Conservation (phyloP, 1,140 invertebrate species). For the Drosophila bifasciata region DNA sequence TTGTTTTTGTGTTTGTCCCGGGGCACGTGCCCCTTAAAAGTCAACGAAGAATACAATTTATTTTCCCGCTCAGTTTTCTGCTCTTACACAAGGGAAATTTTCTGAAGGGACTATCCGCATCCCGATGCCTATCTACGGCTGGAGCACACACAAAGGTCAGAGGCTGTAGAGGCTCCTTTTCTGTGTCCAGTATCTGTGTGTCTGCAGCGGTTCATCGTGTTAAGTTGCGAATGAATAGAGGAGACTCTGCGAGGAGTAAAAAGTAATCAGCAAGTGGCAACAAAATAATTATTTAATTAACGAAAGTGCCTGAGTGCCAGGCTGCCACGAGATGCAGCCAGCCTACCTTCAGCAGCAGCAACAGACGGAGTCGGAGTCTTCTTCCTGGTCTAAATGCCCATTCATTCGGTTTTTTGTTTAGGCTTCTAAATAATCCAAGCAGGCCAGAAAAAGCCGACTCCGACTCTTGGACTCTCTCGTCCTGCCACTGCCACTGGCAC, state of each 20-base stretch:
- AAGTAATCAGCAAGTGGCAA: constrained; percentile 78
- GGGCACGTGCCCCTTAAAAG: constrained; percentile 34
- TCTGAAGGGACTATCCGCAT: constrained; percentile 1
- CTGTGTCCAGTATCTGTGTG: constrained; percentile 4
- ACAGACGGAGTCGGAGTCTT: not conserved
- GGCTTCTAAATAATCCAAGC: constrained; percentile 38
- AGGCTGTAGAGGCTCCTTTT: not conserved
- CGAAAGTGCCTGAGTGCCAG: constrained; percentile 58
- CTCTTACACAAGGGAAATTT: constrained; percentile 27
- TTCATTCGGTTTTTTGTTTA: constrained; percentile 65
- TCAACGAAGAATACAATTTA: constrained; percentile 21
- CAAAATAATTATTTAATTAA: constrained; percentile 83
- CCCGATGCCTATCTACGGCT: constrained; percentile 39
- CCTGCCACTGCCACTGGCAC: constrained; percentile 22
- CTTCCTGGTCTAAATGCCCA: constrained; percentile 61
- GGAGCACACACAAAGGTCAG: constrained; percentile 22
- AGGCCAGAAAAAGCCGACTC: too few species aligned
- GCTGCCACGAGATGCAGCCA: constrained; percentile 23
- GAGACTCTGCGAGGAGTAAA: constrained; percentile 43
- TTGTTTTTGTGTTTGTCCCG: constrained; percentile 1
- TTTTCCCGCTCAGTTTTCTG: not conserved
- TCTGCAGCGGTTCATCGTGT: constrained; percentile 18
- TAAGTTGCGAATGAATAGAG: constrained; percentile 66
- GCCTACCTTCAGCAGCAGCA: not conserved
- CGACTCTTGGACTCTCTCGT: not conserved